Percentiles rank a stretch among this genome's conserved stretches.
These are phyloP conservation scores for Erpornis zantholeuca DNA, from an alignment of 2,113 vertebrate genomes.

Conservation along the genomic window DNA sequence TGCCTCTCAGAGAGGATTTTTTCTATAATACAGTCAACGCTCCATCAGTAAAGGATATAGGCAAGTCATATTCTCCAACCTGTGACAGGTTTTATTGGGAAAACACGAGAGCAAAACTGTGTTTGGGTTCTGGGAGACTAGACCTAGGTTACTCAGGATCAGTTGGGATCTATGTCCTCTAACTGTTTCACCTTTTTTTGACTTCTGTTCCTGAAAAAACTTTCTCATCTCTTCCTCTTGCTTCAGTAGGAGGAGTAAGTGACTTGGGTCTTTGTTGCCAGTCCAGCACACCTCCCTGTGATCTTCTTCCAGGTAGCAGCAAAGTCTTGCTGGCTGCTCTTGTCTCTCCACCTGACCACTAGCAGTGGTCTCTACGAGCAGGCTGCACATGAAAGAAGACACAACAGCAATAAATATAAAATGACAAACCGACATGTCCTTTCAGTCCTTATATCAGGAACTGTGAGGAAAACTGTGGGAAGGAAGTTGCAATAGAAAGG, in stretches of 20 bases:
- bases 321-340: background rate
- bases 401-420: background rate
- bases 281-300: background rate
- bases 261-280: background rate
- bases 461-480: background rate
- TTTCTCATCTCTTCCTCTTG: background rate
- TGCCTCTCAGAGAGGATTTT: background rate
- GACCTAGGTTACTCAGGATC: background rate
- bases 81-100: background rate
- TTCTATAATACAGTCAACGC: background rate
- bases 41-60: background rate
- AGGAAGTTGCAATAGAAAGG: background rate
- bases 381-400: background rate
- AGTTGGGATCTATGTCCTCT: background rate
- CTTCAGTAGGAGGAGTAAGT: background rate
- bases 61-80: background rate
- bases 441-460: background rate
- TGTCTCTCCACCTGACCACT: background rate
- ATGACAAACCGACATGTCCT: background rate
- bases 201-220: background rate
- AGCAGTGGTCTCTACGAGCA: background rate
- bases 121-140: background rate
- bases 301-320: background rate
- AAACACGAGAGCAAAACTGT: background rate
- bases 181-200: background rate